Evolutionary conservation across 2,888 invertebrate genomes (phyloP).

Genomic region (Esperia sulphurella): DNA sequence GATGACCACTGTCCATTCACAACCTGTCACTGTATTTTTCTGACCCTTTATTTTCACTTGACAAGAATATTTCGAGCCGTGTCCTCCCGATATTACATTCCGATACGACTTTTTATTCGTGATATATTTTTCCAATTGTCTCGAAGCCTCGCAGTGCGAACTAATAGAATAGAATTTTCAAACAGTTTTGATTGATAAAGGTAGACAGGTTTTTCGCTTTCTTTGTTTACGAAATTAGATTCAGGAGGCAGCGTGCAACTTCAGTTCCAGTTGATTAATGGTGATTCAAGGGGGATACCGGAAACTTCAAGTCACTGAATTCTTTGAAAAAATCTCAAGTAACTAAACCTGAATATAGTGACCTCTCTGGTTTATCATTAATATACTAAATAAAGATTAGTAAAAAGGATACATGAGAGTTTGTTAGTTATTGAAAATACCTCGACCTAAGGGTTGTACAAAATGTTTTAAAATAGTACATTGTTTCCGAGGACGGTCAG

Average conservation of each 20-base stretch:
- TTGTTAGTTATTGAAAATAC: too few relatives aligned
- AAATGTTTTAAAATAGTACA: too few relatives aligned
- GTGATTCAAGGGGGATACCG: constrained; percentile 53
- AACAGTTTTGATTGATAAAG: constrained; percentile 78
- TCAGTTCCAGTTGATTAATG: constrained; percentile 75
- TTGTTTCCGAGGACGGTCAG: too few relatives aligned
- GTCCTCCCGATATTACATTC: constrained; percentile 75
- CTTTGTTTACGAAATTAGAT: constrained; percentile 77
- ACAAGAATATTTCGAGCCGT: constrained; percentile 70
- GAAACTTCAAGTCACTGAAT: constrained; percentile 52
- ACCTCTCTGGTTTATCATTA: constrained; percentile 27
- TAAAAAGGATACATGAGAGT: too few relatives aligned
- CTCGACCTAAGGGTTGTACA: too few relatives aligned
- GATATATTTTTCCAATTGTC: constrained; percentile 77
- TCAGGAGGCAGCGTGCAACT: constrained; percentile 68
- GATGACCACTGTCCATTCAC: constrained; percentile 73
- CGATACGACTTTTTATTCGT: constrained; percentile 76
- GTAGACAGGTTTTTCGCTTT: constrained; percentile 76
- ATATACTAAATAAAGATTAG: constrained; percentile 30
- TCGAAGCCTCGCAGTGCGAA: constrained; percentile 62
- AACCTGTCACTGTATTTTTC: constrained; percentile 73
- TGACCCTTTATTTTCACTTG: constrained; percentile 77
- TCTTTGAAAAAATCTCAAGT: constrained; percentile 47
- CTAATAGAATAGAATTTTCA: constrained; percentile 76
- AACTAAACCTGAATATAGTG: constrained; percentile 26